A percentile compares a stretch with the other conserved stretches of the same genome.
Conservation (phyloP, 2,797 vertebrate genomes). For the Sebastes matsubarae region DNA sequence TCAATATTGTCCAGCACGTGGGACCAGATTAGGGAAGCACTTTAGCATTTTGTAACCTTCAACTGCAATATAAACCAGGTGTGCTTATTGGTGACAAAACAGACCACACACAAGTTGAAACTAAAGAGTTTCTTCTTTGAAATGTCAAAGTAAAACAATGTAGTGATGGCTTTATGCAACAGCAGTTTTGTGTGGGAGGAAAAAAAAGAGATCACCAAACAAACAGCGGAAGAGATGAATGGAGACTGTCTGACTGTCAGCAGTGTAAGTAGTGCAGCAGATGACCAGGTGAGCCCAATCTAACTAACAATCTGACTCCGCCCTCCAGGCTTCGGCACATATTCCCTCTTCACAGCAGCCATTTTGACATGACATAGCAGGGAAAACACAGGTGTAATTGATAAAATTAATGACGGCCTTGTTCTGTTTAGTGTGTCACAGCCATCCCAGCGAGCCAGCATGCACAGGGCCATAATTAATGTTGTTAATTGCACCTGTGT, state of each 20-base stretch:
- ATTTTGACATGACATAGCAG: not conserved
- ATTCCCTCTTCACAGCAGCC: not conserved
- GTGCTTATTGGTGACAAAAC: not conserved
- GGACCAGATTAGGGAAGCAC: not conserved
- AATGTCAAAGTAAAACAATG: not conserved
- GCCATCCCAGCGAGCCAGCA: not conserved
- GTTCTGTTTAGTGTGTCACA: not conserved
- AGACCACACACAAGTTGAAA: not conserved
- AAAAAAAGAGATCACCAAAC: not conserved
- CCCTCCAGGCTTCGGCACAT: not conserved
- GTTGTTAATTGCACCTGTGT: not conserved
- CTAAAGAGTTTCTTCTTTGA: not conserved
- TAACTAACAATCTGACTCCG: not conserved
- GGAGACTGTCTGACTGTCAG: not conserved
- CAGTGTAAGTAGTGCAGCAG: not conserved
- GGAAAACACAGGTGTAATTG: not conserved
- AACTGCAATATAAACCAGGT: not conserved
- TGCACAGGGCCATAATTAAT: not conserved
- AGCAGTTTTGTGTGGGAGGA: not conserved
- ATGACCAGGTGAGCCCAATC: not conserved
- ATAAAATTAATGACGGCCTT: not conserved
- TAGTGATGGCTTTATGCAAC: too few species aligned
- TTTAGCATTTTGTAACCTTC: not conserved
- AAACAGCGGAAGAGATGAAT: not conserved
- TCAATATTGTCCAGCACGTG: not conserved